These are phyloP conservation scores for Pogonocichla stellata DNA, from an alignment of 2,113 vertebrate genomes.

Conservation along the genomic window DNA sequence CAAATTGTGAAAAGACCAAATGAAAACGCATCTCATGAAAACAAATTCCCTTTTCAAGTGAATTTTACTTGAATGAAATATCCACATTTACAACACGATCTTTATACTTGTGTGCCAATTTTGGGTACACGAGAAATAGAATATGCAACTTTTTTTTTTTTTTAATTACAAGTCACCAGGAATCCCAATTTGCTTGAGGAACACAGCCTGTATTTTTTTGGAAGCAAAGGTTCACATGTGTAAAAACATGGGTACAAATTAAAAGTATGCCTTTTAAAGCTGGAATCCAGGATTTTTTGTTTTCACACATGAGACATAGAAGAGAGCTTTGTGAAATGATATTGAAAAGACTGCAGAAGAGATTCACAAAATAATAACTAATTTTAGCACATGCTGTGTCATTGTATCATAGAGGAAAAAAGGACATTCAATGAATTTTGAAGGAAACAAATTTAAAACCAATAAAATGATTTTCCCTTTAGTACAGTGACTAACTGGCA, in stretches of 20 bases:
- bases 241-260: not conserved
- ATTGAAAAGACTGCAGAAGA: not conserved
- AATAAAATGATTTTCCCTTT: not conserved
- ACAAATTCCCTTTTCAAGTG: not conserved
- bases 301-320: not conserved
- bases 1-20: not conserved
- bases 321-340: not conserved
- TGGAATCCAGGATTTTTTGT: not conserved
- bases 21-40: not conserved
- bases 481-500: not conserved
- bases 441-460: conserved; percentile 20
- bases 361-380: not conserved
- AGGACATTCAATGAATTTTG: not conserved
- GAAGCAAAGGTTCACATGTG: not conserved
- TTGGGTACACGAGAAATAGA: not conserved
- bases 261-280: not conserved
- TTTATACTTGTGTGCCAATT: not conserved
- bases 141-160: not conserved
- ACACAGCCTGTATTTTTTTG: not conserved
- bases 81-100: not conserved
- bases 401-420: not conserved
- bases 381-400: not conserved
- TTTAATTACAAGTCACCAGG: not conserved
- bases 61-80: not conserved
- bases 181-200: not conserved